Conservation (phyloP, 2,888 invertebrate species). For the Tetragnatha montana region DNA sequence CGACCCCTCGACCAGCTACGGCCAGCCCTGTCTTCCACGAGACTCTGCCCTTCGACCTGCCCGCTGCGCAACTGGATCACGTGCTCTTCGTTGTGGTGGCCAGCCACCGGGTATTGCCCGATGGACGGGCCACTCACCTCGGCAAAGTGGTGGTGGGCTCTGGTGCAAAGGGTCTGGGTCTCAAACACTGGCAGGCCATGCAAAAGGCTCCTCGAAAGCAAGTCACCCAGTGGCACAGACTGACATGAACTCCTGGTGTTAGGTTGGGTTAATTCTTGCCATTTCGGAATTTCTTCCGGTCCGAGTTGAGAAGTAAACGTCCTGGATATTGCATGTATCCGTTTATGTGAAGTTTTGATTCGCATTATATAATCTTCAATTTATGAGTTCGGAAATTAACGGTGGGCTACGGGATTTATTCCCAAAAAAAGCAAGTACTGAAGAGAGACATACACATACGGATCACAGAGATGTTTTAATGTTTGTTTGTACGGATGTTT, state of each 20-base stretch:
- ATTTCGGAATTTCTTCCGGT: neutral
- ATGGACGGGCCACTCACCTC: constrained; percentile 62
- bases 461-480: too few species aligned
- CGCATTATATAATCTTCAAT: neutral
- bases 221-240: constrained; percentile 72
- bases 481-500: too few species aligned
- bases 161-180: constrained; percentile 57
- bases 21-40: constrained; percentile 77
- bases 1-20: constrained; percentile 74
- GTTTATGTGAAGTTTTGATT: neutral
- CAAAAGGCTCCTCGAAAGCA: constrained; percentile 71
- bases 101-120: constrained; percentile 67
- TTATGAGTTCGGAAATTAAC: neutral
- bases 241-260: constrained; percentile 50
- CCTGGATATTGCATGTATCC: neutral
- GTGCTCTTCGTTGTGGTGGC: constrained; percentile 76
- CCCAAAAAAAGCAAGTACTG: neutral
- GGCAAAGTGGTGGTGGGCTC: constrained; percentile 71
- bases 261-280: neutral
- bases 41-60: constrained; percentile 77
- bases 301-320: neutral
- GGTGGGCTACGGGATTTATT: neutral
- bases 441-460: too few species aligned
- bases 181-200: constrained; percentile 72
- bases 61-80: constrained; percentile 76